A percentile compares a stretch with the other conserved stretches of the same genome.
Evolutionary conservation across 2,797 vertebrate species (phyloP).

Genomic region (Limosa lapponica): DNA sequence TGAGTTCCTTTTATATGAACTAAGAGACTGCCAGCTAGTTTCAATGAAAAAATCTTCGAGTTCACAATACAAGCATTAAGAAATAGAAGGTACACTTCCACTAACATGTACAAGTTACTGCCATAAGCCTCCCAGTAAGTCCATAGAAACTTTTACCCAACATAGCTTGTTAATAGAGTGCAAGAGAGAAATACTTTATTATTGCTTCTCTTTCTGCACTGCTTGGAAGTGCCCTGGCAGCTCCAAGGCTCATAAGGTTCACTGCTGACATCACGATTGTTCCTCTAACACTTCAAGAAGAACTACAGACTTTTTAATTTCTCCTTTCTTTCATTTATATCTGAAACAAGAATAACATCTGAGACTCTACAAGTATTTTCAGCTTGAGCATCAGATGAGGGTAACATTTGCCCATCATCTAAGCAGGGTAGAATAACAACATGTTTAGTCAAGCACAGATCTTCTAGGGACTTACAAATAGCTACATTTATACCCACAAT

Average conservation of each 20-base stretch:
- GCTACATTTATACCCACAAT: neutral
- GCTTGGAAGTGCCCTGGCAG: neutral
- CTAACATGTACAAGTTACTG: neutral
- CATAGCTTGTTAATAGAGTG: neutral
- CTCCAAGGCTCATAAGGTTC: neutral
- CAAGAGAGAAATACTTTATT: neutral
- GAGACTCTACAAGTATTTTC: neutral
- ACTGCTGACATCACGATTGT: neutral
- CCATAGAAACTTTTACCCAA: neutral
- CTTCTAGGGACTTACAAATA: neutral
- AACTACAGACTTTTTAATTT: neutral
- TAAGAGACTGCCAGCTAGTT: neutral
- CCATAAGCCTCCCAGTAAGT: neutral
- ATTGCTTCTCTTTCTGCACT: neutral
- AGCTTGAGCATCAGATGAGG: neutral
- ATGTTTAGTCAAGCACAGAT: neutral
- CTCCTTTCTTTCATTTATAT: neutral
- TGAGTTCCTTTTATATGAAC: neutral
- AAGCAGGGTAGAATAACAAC: neutral
- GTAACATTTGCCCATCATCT: neutral
- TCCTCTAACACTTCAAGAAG: neutral
- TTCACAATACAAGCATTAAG: neutral
- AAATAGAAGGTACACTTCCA: neutral
- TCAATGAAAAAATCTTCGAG: neutral
- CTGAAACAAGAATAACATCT: neutral